Evolutionary conservation across 2,797 vertebrate genomes (phyloP).

Genomic region (Lithobates sylvaticus): DNA sequence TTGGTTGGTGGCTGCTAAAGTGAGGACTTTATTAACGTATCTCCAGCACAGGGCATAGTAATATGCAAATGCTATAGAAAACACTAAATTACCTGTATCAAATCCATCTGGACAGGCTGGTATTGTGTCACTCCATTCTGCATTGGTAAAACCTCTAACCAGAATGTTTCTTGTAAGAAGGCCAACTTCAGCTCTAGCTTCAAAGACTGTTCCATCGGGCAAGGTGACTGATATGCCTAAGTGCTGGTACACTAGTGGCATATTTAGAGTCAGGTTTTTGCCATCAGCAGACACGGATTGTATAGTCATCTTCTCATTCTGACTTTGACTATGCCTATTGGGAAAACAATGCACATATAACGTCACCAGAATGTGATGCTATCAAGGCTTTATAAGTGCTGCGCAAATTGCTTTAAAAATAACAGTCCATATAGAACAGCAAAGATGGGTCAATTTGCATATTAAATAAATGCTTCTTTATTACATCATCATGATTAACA

Average conservation of each 20-base stretch:
- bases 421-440: too few relatives aligned
- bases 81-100: constrained; percentile 78
- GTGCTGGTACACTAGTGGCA: constrained; percentile 78
- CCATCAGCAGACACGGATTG: constrained; percentile 76
- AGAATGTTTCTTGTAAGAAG: constrained; percentile 87
- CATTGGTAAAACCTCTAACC: constrained; percentile 79
- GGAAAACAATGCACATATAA: constrained; percentile 39
- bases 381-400: not conserved
- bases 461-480: too few relatives aligned
- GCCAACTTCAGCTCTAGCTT: constrained; percentile 86
- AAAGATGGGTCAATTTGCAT: too few relatives aligned
- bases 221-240: constrained; percentile 79
- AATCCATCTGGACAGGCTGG: constrained; percentile 83
- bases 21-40: too few relatives aligned
- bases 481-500: too few relatives aligned
- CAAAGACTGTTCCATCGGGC: constrained; percentile 78
- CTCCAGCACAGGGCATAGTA: too few relatives aligned
- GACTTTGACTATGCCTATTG: constrained; percentile 81
- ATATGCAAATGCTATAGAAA: not conserved
- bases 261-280: constrained; percentile 73
- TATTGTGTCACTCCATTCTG: constrained; percentile 81
- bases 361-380: not conserved
- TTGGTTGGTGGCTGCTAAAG: too few relatives aligned
- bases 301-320: constrained; percentile 83
- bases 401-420: not conserved